phyloP scores from a whole-genome alignment of 2,113 vertebrate species.

The Zosterops pallidus region DNA sequence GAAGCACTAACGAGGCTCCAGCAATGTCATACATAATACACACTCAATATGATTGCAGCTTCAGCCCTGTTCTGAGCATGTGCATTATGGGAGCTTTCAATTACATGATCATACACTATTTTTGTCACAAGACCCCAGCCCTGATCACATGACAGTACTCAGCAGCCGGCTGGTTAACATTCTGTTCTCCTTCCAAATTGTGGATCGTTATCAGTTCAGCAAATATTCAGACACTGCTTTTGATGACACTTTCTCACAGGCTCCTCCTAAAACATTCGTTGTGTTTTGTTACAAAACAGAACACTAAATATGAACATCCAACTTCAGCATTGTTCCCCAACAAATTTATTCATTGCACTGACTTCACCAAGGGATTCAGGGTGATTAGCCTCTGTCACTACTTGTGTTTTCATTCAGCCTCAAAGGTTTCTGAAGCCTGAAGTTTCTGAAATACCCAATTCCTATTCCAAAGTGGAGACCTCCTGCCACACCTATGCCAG shows the following conservation, averaged over 20 bases:
- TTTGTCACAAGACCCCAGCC: constrained; percentile 13
- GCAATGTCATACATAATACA: not conserved
- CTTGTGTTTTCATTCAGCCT: not conserved
- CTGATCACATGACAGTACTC: not conserved
- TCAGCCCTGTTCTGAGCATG: not conserved
- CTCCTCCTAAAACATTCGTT: not conserved
- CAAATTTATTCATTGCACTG: not conserved
- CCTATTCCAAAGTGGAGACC: not conserved
- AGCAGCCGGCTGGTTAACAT: not conserved
- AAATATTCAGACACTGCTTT: not conserved
- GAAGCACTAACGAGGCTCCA: not conserved
- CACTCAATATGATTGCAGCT: not conserved
- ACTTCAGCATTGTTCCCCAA: not conserved
- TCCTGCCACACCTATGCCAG: not conserved
- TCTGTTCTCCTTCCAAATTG: not conserved
- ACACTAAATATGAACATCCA: not conserved
- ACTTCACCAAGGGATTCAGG: not conserved
- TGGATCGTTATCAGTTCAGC: not conserved
- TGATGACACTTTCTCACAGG: not conserved
- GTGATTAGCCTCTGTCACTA: not conserved
- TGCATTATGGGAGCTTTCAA: not conserved
- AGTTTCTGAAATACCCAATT: not conserved
- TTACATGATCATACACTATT: not conserved
- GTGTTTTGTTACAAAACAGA: not conserved
- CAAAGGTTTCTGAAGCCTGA: not conserved